Percentiles rank a stretch among this genome's conserved stretches.
These are phyloP conservation scores for Lycodopsis pacificus DNA, from an alignment of 2,797 vertebrate genomes.

Conservation along the genomic window DNA sequence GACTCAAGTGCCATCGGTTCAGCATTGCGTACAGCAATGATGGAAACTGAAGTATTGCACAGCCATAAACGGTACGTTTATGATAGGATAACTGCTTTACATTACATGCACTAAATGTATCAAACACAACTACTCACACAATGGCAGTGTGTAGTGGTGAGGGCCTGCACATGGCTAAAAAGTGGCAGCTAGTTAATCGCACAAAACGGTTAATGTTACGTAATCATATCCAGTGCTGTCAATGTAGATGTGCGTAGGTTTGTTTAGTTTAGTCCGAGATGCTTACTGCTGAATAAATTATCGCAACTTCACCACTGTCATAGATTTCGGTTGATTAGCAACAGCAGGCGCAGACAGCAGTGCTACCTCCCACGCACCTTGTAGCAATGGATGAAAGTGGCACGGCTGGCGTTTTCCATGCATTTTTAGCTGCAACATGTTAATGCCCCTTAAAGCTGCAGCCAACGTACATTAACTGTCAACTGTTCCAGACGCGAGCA, in stretches of 20 bases:
- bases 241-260: neutral
- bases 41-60: neutral
- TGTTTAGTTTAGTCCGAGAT: neutral
- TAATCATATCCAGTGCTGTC: neutral
- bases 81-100: constrained; percentile 3
- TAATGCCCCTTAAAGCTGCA: neutral
- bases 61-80: neutral
- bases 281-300: neutral
- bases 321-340: neutral
- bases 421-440: neutral
- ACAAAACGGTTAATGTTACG: neutral
- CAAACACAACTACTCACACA: constrained; percentile 12
- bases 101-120: constrained; percentile 6
- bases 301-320: neutral
- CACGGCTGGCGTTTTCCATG: neutral
- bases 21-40: neutral
- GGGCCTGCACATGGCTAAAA: neutral
- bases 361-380: neutral
- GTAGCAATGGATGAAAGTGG: neutral
- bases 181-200: neutral
- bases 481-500: too few relatives aligned
- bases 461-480: neutral
- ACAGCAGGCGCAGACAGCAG: neutral
- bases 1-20: neutral
- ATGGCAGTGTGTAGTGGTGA: neutral